A percentile compares a stretch with the other conserved stretches of the same genome.
Conservation (phyloP, 2,113 vertebrate genomes). For the Seriola dumerili region DNA sequence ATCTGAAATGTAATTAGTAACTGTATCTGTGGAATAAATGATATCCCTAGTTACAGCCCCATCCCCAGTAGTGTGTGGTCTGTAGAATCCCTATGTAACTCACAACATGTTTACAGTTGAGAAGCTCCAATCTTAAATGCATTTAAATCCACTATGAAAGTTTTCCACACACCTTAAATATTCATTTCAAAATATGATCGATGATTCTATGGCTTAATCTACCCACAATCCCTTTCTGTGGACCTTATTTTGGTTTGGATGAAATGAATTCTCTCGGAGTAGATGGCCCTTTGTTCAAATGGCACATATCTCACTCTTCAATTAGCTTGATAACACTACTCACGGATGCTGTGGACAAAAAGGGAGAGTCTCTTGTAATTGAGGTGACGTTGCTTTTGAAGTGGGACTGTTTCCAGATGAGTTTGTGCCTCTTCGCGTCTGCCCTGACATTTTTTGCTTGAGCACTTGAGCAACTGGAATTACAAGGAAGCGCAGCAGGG, state of each 20-base stretch:
- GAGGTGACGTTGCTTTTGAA: conserved; percentile 22
- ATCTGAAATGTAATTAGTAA: too few relatives aligned
- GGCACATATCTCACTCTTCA: conserved; percentile 8
- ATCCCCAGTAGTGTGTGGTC: too few relatives aligned
- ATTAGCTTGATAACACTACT: conserved; percentile 23
- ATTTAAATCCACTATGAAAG: not conserved
- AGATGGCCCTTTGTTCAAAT: conserved; percentile 1
- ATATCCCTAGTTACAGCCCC: too few relatives aligned
- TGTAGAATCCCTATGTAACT: too few relatives aligned
- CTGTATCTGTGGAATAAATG: too few relatives aligned
- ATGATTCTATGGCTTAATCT: not conserved
- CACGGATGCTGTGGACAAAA: not conserved
- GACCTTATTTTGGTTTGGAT: conserved; percentile 5
- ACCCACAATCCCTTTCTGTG: not conserved
- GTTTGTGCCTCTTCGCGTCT: not conserved
- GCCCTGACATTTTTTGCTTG: conserved; percentile 37
- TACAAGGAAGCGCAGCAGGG: conserved; percentile 24
- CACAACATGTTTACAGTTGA: too few relatives aligned
- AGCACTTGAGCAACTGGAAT: conserved; percentile 18
- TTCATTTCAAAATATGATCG: not conserved
- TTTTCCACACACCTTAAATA: not conserved
- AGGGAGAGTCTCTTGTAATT: conserved; percentile 4
- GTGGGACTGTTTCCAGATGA: conserved; percentile 18
- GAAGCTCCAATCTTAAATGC: not conserved
- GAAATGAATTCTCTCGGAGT: conserved; percentile 11